Conservation (phyloP, 92 coral and sea anemone species). For the Siderastrea radians region DNA sequence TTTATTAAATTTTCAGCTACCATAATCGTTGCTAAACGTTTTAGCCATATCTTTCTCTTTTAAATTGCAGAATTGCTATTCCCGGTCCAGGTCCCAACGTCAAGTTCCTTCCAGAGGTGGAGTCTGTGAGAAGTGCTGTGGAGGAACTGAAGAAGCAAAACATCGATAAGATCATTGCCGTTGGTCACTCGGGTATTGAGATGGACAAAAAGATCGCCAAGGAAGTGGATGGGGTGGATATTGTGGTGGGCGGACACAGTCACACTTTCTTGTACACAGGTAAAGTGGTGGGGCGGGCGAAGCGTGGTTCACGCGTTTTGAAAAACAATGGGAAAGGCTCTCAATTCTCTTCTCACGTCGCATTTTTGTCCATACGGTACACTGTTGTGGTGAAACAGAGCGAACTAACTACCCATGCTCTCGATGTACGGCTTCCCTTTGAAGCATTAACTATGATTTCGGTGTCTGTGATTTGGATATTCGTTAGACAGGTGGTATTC, state of each 20-base stretch:
- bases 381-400: too few relatives aligned
- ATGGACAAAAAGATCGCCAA: slow-evolving; percentile 82
- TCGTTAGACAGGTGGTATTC: too few relatives aligned
- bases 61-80: slow-evolving; percentile 53
- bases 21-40: too few relatives aligned
- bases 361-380: too few relatives aligned
- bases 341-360: too few relatives aligned
- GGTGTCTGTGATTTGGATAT: too few relatives aligned
- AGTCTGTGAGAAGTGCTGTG: slow-evolving; percentile 83
- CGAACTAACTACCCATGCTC: too few relatives aligned
- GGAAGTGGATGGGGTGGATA: slow-evolving; percentile 85
- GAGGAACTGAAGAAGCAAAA: slow-evolving; percentile 73
- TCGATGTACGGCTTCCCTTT: too few relatives aligned
- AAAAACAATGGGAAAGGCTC: not conserved
- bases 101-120: slow-evolving; percentile 80
- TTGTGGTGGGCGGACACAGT: slow-evolving; percentile 94
- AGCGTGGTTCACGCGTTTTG: too few relatives aligned
- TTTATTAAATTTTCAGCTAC: too few relatives aligned
- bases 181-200: slow-evolving; percentile 92
- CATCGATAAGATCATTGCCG: slow-evolving; percentile 89
- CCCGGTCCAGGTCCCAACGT: slow-evolving; percentile 89
- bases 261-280: slow-evolving; percentile 94
- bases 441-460: too few relatives aligned
- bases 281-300: not conserved
- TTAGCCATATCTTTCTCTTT: not conserved